phyloP scores from a whole-genome alignment of 2,113 vertebrate genomes.

The Melospiza georgiana region DNA sequence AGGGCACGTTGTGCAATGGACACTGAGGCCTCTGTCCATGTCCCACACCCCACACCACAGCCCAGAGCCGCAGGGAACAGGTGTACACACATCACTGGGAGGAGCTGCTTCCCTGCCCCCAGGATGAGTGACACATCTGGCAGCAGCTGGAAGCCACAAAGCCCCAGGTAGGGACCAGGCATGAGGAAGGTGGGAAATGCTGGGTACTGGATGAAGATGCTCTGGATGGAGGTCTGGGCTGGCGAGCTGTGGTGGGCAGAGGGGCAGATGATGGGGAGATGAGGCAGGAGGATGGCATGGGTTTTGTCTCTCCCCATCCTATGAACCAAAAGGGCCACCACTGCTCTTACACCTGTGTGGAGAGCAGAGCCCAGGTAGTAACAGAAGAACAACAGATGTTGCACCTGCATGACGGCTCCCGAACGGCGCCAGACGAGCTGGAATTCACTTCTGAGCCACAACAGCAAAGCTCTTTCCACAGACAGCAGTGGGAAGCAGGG shows the following conservation, averaged over 20 bases:
- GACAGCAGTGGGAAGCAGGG: neutral
- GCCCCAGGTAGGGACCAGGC: accelerated
- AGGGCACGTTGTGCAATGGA: neutral
- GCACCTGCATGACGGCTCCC: slow-evolving; percentile 25
- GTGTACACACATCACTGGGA: neutral
- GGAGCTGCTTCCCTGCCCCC: neutral
- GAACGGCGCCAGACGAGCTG: neutral
- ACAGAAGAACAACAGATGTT: slow-evolving; percentile 30
- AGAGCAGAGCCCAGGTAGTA: slow-evolving; percentile 24
- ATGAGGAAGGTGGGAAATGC: neutral
- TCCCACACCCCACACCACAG: neutral
- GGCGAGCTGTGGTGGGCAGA: neutral
- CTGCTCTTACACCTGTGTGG: neutral
- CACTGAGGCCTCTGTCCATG: neutral
- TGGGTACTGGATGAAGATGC: neutral
- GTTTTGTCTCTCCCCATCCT: neutral
- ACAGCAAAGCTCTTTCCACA: neutral
- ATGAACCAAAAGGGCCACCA: neutral
- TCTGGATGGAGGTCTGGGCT: neutral
- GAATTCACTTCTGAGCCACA: slow-evolving; percentile 8
- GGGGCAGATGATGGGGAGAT: neutral
- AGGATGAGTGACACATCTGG: neutral
- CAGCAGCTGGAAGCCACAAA: neutral
- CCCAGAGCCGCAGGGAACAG: neutral
- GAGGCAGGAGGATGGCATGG: neutral